phyloP scores from a whole-genome alignment of 2,888 invertebrate species.

The Brenthis daphne region DNA sequence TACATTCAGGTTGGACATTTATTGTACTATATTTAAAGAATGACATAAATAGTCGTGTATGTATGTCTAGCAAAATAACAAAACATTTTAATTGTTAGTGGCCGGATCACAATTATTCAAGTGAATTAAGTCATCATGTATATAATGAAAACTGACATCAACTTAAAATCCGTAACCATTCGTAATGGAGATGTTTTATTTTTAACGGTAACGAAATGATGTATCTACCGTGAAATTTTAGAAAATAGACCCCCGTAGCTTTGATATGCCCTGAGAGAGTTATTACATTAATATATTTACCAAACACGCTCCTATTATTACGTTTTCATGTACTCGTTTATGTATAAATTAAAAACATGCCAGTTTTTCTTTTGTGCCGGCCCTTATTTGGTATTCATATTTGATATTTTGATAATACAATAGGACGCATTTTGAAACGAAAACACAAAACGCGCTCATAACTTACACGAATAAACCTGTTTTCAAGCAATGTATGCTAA shows the following conservation, averaged over 20 bases:
- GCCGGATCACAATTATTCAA: slow-evolving; percentile 26
- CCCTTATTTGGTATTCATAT: slow-evolving; percentile 83
- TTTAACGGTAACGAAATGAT: slow-evolving; percentile 68
- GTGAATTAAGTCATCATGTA: slow-evolving; percentile 25
- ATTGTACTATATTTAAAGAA: background rate
- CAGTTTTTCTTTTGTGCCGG: slow-evolving; percentile 80
- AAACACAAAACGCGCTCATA: slow-evolving; percentile 68
- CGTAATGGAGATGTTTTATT: slow-evolving; percentile 73
- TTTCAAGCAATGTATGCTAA: slow-evolving; percentile 75
- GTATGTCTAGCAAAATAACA: slow-evolving; percentile 5
- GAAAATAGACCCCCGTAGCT: slow-evolving; percentile 67
- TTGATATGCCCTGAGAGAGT: slow-evolving; percentile 70
- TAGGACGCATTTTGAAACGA: slow-evolving; percentile 71
- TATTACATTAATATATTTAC: slow-evolving; percentile 81
- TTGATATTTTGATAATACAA: slow-evolving; percentile 80
- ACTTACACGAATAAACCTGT: slow-evolving; percentile 76
- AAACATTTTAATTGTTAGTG: slow-evolving; percentile 25
- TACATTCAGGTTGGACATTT: background rate
- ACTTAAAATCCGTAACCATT: slow-evolving; percentile 45
- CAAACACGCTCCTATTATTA: slow-evolving; percentile 80
- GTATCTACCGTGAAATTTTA: slow-evolving; percentile 79
- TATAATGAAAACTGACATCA: slow-evolving; percentile 28
- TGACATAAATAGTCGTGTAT: background rate
- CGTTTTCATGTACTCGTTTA: slow-evolving; percentile 80
- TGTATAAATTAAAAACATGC: slow-evolving; percentile 80